These are phyloP conservation scores for Lepus europaeus DNA, from an alignment of 2,113 vertebrate genomes.

Conservation along the genomic window DNA sequence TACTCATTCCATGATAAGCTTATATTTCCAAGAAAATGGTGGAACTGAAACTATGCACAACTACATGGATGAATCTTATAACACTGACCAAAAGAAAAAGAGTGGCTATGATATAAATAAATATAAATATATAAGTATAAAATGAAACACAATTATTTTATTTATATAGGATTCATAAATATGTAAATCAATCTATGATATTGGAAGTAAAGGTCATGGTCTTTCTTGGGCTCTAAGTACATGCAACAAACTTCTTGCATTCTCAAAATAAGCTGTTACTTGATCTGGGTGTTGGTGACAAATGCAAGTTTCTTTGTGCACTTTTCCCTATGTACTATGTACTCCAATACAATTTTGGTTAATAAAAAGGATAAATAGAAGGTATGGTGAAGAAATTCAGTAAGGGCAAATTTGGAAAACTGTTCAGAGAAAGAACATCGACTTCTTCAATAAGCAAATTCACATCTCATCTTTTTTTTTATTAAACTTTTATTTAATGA, in stretches of 20 bases:
- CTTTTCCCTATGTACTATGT: neutral
- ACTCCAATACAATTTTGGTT: neutral
- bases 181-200: neutral
- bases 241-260: neutral
- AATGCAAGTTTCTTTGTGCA: neutral
- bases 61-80: neutral
- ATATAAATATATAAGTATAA: neutral
- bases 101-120: neutral
- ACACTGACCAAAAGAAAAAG: neutral
- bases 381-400: neutral
- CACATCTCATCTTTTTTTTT: neutral
- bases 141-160: neutral
- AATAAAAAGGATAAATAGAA: neutral
- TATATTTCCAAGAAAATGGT: neutral
- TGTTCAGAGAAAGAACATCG: neutral
- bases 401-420: neutral
- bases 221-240: neutral
- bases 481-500: too few relatives aligned
- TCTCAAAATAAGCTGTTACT: neutral
- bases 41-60: neutral
- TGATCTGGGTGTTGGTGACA: neutral
- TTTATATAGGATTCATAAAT: neutral
- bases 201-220: neutral
- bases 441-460: conserved; percentile 33
- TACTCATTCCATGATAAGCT: neutral